Evolutionary conservation across 2,888 invertebrate genomes (phyloP).

Genomic region (Tenthredo amoena): DNA sequence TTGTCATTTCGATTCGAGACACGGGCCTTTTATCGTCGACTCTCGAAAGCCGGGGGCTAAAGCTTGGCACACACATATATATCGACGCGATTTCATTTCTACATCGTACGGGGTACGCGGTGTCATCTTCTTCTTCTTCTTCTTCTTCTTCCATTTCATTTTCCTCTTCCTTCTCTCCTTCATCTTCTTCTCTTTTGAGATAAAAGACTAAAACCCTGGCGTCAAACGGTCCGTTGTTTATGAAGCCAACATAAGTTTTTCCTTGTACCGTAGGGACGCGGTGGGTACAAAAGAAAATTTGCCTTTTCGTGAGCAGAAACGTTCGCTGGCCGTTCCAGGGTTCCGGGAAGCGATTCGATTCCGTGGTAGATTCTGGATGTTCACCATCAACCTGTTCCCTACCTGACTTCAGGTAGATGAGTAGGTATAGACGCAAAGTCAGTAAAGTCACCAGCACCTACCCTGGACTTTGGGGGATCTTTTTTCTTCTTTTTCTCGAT

Average conservation of each 20-base stretch:
- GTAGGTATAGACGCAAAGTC: conserved; percentile 15
- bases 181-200: conserved; percentile 32
- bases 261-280: conserved; percentile 20
- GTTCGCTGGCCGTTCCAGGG: not conserved
- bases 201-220: conserved; percentile 38
- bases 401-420: conserved; percentile 44
- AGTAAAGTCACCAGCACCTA: conserved; percentile 25
- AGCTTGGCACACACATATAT: not conserved
- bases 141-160: not conserved
- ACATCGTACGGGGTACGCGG: not conserved
- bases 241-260: conserved; percentile 40
- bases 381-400: conserved; percentile 42
- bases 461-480: not conserved
- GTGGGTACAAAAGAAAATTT: conserved; percentile 49
- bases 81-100: not conserved
- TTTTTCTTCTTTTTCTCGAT: not conserved
- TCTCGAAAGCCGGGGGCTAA: conserved; percentile 18
- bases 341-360: conserved; percentile 48
- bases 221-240: conserved; percentile 50
- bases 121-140: conserved; percentile 4
- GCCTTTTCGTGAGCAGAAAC: conserved; percentile 35
- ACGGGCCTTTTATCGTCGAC: not conserved
- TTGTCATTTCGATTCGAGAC: conserved; percentile 26
- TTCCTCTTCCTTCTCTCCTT: not conserved
- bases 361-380: conserved; percentile 13